Conservation (phyloP, 2,113 vertebrate species). For the Shinisaurus crocodilurus region DNA sequence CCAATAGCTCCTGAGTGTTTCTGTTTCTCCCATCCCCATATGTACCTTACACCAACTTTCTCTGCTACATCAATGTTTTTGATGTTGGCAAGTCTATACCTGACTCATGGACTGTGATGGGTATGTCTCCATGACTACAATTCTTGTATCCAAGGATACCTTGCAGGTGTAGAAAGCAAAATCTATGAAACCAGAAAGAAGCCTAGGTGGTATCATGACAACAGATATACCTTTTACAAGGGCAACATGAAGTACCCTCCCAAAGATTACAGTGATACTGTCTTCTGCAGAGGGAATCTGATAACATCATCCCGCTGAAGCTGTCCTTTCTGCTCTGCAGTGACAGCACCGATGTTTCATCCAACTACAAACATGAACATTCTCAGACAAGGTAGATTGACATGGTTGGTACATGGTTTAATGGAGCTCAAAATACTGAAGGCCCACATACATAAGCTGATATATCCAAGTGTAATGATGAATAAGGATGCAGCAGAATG, state of each 20-base stretch:
- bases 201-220: background rate
- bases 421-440: background rate
- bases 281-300: background rate
- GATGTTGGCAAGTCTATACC: background rate
- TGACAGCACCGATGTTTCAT: background rate
- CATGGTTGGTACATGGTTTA: accelerated
- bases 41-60: background rate
- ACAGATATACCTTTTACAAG: no score
- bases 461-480: background rate
- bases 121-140: background rate
- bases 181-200: background rate
- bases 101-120: background rate
- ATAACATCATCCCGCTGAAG: background rate
- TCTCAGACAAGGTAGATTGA: accelerated
- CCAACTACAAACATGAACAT: background rate
- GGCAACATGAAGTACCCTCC: background rate
- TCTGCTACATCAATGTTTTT: background rate
- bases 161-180: background rate
- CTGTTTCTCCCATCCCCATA: background rate
- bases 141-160: background rate
- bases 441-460: background rate
- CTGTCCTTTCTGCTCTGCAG: background rate
- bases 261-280: background rate
- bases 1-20: background rate
- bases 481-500: background rate